These are phyloP conservation scores for Brachyptera putata DNA, from an alignment of 2,888 invertebrate species.

Conservation along the genomic window DNA sequence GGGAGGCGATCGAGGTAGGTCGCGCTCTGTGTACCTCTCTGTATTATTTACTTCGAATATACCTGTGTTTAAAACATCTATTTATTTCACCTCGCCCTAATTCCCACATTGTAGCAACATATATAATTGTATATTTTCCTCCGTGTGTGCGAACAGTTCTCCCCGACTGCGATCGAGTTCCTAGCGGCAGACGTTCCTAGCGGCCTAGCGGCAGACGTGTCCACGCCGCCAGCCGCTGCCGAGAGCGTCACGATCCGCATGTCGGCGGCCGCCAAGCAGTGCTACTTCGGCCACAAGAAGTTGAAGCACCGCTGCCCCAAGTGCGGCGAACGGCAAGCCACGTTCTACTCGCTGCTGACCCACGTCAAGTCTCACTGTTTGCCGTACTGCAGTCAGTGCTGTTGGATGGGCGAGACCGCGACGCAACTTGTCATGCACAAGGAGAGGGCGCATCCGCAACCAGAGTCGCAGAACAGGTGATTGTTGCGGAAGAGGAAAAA, in stretches of 20 bases:
- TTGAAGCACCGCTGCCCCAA: constrained; percentile 18
- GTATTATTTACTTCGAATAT: too few relatives aligned
- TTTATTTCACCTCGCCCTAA: too few relatives aligned
- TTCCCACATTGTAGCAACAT: too few relatives aligned
- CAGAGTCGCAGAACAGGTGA: background rate
- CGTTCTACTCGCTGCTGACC: constrained; percentile 25
- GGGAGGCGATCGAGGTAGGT: too few relatives aligned
- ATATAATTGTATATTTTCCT: too few relatives aligned
- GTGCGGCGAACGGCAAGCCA: constrained; percentile 20
- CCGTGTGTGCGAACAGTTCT: background rate
- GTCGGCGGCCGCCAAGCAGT: background rate
- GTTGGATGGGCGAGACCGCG: background rate
- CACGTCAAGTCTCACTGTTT: constrained; percentile 25
- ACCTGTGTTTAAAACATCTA: too few relatives aligned
- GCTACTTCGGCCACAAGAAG: constrained; percentile 14
- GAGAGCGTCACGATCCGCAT: background rate
- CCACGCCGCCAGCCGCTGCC: background rate
- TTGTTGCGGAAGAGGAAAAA: background rate
- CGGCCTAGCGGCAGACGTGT: background rate
- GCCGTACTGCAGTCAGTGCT: constrained; percentile 20
- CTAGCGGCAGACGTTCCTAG: background rate
- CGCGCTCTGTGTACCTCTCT: too few relatives aligned
- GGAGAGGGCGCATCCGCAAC: constrained; percentile 6
- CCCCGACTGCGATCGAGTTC: background rate
- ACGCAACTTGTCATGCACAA: constrained; percentile 14